These are phyloP conservation scores for Onychomys leucogaster DNA, from an alignment of 2,797 vertebrate genomes.

Conservation along the genomic window DNA sequence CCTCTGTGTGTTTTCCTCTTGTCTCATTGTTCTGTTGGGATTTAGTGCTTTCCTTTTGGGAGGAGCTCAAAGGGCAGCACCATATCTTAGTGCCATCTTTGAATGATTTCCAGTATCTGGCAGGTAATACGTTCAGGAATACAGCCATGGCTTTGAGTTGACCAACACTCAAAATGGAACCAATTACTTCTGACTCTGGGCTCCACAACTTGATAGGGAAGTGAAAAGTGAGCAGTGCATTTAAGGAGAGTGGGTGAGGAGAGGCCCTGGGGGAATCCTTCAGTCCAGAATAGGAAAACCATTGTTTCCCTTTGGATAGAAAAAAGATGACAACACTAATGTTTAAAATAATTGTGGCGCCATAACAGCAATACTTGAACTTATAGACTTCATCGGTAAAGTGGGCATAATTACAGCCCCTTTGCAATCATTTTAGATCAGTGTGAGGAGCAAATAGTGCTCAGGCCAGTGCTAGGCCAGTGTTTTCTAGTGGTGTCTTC, in stretches of 20 bases:
- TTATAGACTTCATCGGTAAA: slow-evolving; percentile 7
- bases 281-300: background rate
- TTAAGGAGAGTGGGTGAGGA: slow-evolving; percentile 55
- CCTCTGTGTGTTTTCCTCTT: background rate
- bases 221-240: slow-evolving; percentile 40
- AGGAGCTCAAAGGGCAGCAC: slow-evolving; percentile 62
- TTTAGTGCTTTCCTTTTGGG: slow-evolving; percentile 59
- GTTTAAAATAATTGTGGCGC: slow-evolving; percentile 28
- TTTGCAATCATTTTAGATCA: slow-evolving; percentile 30
- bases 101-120: slow-evolving; percentile 61
- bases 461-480: background rate
- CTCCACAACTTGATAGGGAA: background rate
- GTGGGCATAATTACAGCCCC: background rate
- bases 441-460: background rate
- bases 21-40: slow-evolving; percentile 51
- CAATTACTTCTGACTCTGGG: slow-evolving; percentile 58
- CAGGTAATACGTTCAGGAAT: slow-evolving; percentile 50
- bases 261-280: slow-evolving; percentile 3
- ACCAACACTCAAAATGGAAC: slow-evolving; percentile 7
- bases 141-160: slow-evolving; percentile 22
- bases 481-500: background rate
- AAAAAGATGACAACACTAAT: slow-evolving; percentile 17
- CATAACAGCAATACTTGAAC: background rate
- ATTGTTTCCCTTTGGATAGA: background rate
- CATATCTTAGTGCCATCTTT: slow-evolving; percentile 55